A percentile compares a stretch with the other conserved stretches of the same genome.
Evolutionary conservation across 1,140 invertebrate species (phyloP).

Genomic region (Brachionus plicatilis): DNA sequence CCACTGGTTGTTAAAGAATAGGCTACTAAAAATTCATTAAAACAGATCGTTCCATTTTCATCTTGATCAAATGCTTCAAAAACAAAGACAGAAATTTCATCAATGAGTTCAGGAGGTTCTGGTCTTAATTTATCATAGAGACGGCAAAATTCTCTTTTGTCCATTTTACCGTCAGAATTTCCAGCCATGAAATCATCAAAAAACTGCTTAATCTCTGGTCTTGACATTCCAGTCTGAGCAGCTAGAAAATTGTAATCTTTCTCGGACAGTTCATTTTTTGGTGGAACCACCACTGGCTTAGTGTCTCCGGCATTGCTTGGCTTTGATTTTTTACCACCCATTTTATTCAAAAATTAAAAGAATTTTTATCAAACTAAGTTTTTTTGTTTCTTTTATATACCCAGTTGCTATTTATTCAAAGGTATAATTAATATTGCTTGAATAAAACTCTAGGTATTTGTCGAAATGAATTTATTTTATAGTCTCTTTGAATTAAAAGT

Average conservation of each 20-base stretch:
- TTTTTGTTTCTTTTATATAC: neutral
- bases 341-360: neutral
- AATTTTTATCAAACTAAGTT: neutral
- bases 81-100: constrained; percentile 26
- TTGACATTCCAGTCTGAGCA: neutral
- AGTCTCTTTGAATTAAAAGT: neutral
- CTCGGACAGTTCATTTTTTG: neutral
- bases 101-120: constrained; percentile 5
- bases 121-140: neutral
- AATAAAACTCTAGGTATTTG: neutral
- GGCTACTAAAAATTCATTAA: constrained; percentile 15
- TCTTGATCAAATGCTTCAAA: constrained; percentile 37
- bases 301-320: constrained; percentile 2
- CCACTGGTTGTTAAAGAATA: constrained; percentile 20
- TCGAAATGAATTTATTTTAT: neutral
- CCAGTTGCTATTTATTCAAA: neutral
- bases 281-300: neutral
- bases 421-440: neutral
- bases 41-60: neutral
- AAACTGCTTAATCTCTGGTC: neutral
- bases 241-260: neutral
- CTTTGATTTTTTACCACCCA: constrained; percentile 35
- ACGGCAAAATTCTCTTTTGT: neutral
- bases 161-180: constrained; percentile 6
- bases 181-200: neutral